A percentile compares a stretch with the other conserved stretches of the same genome.
These are phyloP conservation scores for Paralichthys olivaceus DNA, from an alignment of 2,113 vertebrate genomes.

Conservation along the genomic window DNA sequence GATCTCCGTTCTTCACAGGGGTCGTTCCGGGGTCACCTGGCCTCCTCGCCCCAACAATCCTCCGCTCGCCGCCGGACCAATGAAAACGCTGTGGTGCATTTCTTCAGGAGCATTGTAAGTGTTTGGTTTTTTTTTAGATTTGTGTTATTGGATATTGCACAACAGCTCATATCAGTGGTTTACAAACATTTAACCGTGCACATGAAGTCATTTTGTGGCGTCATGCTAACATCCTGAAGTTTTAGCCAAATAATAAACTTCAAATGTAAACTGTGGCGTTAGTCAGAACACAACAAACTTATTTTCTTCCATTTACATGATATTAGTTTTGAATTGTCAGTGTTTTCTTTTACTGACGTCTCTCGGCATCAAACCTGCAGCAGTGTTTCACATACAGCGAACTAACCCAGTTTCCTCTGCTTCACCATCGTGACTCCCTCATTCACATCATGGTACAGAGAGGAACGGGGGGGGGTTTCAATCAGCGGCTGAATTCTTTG, in stretches of 20 bases:
- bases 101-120: conserved; percentile 98
- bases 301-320: too few relatives aligned
- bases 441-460: too few relatives aligned
- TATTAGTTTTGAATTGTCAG: too few relatives aligned
- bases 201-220: background rate
- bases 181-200: background rate
- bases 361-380: too few relatives aligned
- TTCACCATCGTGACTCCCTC: too few relatives aligned
- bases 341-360: too few relatives aligned
- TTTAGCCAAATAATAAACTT: background rate
- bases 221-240: background rate
- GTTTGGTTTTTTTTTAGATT: background rate
- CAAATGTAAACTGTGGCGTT: too few relatives aligned
- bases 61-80: conserved; percentile 87
- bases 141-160: background rate
- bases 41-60: conserved; percentile 89
- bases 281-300: conserved; percentile 1
- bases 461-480: too few relatives aligned
- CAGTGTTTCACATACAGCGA: too few relatives aligned
- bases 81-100: conserved; percentile 95
- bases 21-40: conserved; percentile 82
- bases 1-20: conserved; percentile 68
- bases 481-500: background rate
- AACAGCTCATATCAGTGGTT: background rate
- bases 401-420: too few relatives aligned